phyloP scores from a whole-genome alignment of 1,140 invertebrate genomes.

The Spodoptera frugiperda region DNA sequence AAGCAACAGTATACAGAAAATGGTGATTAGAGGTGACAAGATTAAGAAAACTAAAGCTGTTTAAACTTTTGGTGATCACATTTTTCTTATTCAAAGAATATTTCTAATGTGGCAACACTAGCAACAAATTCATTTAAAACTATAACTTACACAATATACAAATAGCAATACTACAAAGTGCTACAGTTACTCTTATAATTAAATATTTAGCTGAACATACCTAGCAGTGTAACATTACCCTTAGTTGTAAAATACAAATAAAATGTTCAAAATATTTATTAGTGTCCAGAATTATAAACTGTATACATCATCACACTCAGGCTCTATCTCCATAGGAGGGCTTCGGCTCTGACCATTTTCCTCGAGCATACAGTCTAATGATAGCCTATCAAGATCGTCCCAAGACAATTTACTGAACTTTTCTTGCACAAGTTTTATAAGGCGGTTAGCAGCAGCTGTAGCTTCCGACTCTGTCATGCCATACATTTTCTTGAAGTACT shows the following conservation, averaged over 20 bases:
- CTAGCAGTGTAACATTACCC: conserved; percentile 13
- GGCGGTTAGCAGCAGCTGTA: conserved; percentile 58
- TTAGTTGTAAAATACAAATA: conserved; percentile 37
- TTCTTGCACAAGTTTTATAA: conserved; percentile 68
- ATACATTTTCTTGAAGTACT: conserved; percentile 70
- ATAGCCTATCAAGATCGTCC: conserved; percentile 78
- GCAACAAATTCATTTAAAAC: conserved; percentile 1
- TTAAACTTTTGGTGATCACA: neutral
- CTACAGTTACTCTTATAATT: conserved; percentile 30
- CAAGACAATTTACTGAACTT: conserved; percentile 78
- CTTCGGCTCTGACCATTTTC: conserved; percentile 55
- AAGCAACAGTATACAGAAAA: neutral
- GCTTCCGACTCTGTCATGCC: conserved; percentile 75
- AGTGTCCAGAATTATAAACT: conserved; percentile 61
- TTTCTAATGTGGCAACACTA: conserved; percentile 12
- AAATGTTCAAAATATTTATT: conserved; percentile 39
- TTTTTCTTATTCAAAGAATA: neutral
- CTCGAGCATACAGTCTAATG: conserved; percentile 62
- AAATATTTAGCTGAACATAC: conserved; percentile 14
- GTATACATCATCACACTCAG: conserved; percentile 54
- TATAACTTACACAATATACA: conserved; percentile 41
- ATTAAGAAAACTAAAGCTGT: neutral
- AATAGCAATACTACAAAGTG: conserved; percentile 9
- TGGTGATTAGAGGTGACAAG: neutral
- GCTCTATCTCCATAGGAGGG: conserved; percentile 43